Base-by-base conservation (phyloP, 2,797 vertebrate species). In the Staurois parvus region DNA sequence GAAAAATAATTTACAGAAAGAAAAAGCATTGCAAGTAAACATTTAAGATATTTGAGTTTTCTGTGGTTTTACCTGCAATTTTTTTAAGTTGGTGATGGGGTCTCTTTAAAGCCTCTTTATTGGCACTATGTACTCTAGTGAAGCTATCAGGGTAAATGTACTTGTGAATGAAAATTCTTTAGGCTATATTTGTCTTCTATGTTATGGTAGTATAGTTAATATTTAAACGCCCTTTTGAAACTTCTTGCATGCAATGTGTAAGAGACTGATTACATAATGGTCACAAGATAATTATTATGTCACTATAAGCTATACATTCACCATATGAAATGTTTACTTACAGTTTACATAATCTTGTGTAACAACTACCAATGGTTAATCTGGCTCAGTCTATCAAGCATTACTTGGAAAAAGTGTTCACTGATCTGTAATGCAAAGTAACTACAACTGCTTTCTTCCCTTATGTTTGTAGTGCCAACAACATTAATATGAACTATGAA, bases 151-250 rank as follows among this genome's bases (percentile, higher is more conserved):
- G n/a, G 52, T 59, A 59, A 59, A 59, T 59, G 7, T 21, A 59
- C 52, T 2, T 24, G 21, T 59, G 52, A 29, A 66, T 34, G 40
- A 32, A 29, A 68, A 26, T 34, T 62, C 40, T 15, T 68, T 13
- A 32, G 59, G 13, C 21, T 30, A 40, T 42, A 70, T 59, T 68
- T 83, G 48, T 76, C 42, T 69, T 32, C 12, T 29, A 19, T 81
- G 59, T 17, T 73, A 34, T 69, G 10, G 64, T 69, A 62, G 32
- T 56, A 78, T 78, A 67, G 83, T 84, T 69, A 83, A 78, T 78
- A 24, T 78, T 84, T 84, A 84, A 3, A 70, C 26, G n/a, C 24
- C 19, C 26, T 67, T 17, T n/a, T 79, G 76, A 62, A 84, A 52
- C 45, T 28, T 72, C 3, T 28, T 62, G 17, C 42, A 37, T n/a